Evolutionary conservation across 2,888 invertebrate genomes (phyloP).

Genomic region (Frankliniella intonsa): DNA sequence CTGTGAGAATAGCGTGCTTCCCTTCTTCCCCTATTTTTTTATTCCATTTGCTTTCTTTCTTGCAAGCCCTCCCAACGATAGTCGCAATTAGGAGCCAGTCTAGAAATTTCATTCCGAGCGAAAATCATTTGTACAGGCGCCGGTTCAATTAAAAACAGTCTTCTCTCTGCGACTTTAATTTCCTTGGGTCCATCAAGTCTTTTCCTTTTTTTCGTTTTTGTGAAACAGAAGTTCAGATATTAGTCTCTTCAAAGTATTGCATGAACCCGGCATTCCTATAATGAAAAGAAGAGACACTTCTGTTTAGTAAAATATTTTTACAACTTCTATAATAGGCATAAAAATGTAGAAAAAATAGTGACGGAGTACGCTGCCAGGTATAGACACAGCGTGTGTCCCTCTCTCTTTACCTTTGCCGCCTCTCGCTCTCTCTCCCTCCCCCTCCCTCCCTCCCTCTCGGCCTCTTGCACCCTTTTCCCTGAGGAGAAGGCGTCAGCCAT

Average conservation of each 20-base stretch:
- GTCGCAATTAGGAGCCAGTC: neutral
- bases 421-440: neutral
- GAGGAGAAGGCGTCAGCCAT: slow-evolving; percentile 13
- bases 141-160: neutral
- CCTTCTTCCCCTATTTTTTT: too few species aligned
- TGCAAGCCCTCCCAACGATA: neutral
- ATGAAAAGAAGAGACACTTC: too few species aligned
- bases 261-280: too few species aligned
- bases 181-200: neutral
- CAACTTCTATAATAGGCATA: too few species aligned
- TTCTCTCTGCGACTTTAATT: neutral
- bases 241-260: neutral
- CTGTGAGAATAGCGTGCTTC: neutral
- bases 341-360: too few species aligned
- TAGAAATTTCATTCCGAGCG: neutral
- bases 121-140: neutral
- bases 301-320: too few species aligned
- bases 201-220: neutral
- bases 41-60: neutral
- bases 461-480: neutral
- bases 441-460: neutral
- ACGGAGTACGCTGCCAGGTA: too few species aligned
- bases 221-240: neutral
- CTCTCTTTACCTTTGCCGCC: too few species aligned
- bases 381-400: too few species aligned